Evolutionary conservation across 2,113 vertebrate genomes (phyloP).

Genomic region (Hypanus sabinus): DNA sequence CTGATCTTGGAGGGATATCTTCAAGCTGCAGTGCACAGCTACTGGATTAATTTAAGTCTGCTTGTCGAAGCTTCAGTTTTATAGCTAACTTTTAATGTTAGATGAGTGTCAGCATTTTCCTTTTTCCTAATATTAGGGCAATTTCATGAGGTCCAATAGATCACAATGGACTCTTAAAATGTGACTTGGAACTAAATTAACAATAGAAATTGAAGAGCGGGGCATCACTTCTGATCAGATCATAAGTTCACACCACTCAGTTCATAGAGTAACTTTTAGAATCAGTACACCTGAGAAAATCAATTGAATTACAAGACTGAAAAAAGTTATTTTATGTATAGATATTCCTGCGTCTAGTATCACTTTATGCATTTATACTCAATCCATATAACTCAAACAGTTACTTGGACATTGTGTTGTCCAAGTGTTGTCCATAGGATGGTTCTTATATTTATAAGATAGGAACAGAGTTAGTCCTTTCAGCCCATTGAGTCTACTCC

Average conservation of each 20-base stretch:
- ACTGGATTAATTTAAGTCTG: background rate
- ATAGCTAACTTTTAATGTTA: background rate
- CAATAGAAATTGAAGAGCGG: background rate
- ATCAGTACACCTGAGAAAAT: background rate
- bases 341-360: no score
- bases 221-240: background rate
- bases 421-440: no score
- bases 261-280: background rate
- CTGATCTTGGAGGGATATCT: background rate
- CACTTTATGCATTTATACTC: no score
- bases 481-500: no score
- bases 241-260: background rate
- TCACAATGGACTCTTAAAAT: background rate
- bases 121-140: background rate
- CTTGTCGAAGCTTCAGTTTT: conserved; percentile 1
- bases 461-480: no score
- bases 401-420: no score
- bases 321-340: no score
- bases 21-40: background rate
- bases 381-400: no score
- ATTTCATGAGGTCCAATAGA: background rate
- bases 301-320: background rate
- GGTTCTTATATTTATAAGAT: no score
- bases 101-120: background rate
- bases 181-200: background rate